Evolutionary conservation across 2,888 invertebrate genomes (phyloP).

Genomic region (Agrochola lota): DNA sequence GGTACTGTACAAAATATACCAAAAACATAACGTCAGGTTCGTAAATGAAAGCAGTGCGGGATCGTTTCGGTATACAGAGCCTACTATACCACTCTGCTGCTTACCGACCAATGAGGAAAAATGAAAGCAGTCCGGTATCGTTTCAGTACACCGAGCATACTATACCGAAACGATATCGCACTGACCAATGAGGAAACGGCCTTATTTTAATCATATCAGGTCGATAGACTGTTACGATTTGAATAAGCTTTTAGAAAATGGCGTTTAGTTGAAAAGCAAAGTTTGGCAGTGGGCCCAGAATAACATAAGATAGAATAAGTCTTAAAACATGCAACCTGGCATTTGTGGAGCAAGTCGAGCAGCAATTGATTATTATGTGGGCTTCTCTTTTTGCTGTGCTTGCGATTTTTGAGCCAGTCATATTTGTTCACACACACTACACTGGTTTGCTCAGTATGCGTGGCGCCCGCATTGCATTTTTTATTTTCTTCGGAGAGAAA

Average conservation of each 20-base stretch:
- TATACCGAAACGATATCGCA: no score
- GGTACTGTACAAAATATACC: no score
- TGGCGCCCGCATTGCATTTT: not conserved
- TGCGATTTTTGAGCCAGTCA: not conserved
- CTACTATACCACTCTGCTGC: no score
- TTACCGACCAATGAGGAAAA: no score
- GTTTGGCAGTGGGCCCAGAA: constrained; percentile 46
- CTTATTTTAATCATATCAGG: constrained; percentile 12
- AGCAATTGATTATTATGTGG: constrained; percentile 22
- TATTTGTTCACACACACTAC: constrained; percentile 6
- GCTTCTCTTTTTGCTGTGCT: not conserved
- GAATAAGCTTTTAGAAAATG: constrained; percentile 40
- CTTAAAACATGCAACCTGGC: constrained; percentile 36
- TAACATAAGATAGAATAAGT: constrained; percentile 44
- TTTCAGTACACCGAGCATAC: no score
- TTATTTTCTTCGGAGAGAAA: not conserved
- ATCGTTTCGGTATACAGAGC: no score
- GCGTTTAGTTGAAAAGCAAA: constrained; percentile 27
- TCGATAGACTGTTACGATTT: constrained; percentile 24
- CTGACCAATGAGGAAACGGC: not conserved
- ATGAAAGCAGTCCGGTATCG: no score
- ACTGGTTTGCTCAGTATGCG: not conserved
- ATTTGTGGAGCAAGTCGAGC: constrained; percentile 13
- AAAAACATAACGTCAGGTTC: no score
- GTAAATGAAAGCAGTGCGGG: no score